Base-by-base conservation (phyloP, 2,797 vertebrate genomes). In the Syngnathus acus region DNA sequence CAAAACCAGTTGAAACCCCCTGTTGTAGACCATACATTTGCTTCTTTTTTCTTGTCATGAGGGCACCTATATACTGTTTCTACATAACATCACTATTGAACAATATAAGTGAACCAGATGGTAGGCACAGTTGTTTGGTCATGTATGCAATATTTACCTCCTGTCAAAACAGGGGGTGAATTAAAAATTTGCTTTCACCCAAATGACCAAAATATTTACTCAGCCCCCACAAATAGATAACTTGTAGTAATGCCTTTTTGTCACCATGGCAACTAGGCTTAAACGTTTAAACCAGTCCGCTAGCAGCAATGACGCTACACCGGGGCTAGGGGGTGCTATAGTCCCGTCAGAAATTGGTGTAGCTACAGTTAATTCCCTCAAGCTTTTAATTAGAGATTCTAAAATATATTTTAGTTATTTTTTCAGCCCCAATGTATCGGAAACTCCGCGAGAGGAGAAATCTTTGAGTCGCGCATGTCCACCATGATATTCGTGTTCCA, bases 251-350 rank as follows among this genome's bases (percentile, higher is more conserved):
- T 1, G 17, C 58, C 37, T n/a, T n/a, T 40, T 64, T 38, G 64
- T 71, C 57, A 13, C 67, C 72, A 72, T 73, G 72, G 72, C 43
- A 78, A 71, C 75, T 62, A 62, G 4, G 3, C 32, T 32, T 32
- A 66, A 19, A 58, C 66, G 50, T 4, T 32, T 32, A 65, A 66
- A 69, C 19, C 39, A 32, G 58, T 67, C 61, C 65, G 13, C 43
- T 14, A 45, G 11, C 43, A 45, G 43, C 14, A 14, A 45, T 45
- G 43, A 5, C 43, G 13, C 43, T 14, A 45, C 14, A 45, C 43
- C 11, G 13, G 11, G 11, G 3, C 43, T 45, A 45, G 10, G 13
- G 43, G 43, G 43, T 45, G 43, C 43, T 45, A 5, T 45, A 45
- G 5, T 14, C 43, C 43, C 43, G 13, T 45, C 43, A 14, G 11